Evolutionary conservation across 2,888 invertebrate species (phyloP).

Genomic region (Toxonevra muliebris): DNA sequence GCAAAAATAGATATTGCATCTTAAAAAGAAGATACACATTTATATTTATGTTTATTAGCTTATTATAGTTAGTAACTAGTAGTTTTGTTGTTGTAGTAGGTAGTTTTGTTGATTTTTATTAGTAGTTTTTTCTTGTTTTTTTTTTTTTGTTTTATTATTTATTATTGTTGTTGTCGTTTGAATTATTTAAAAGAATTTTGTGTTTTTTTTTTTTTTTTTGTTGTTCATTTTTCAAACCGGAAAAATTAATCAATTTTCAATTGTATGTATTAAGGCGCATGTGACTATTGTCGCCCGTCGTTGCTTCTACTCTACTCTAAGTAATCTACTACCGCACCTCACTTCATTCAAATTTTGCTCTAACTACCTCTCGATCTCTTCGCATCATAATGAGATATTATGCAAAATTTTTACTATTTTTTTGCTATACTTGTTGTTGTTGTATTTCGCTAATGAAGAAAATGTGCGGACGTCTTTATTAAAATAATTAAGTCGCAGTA

Average conservation of each 20-base stretch:
- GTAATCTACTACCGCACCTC: not conserved
- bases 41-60: not conserved
- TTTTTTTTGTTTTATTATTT: slow-evolving; percentile 1
- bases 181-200: not conserved
- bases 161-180: slow-evolving; percentile 2
- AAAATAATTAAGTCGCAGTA: slow-evolving; percentile 53
- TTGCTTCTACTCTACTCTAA: not conserved
- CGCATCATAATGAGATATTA: slow-evolving; percentile 54
- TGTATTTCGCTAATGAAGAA: slow-evolving; percentile 28
- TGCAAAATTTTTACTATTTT: slow-evolving; percentile 48
- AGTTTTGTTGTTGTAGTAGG: slow-evolving; percentile 1
- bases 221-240: slow-evolving; percentile 47
- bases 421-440: not conserved
- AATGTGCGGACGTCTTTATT: slow-evolving; percentile 55
- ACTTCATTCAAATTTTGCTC: too few species aligned
- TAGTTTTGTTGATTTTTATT: slow-evolving; percentile 1
- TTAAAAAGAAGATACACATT: not conserved
- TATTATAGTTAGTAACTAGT: not conserved
- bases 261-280: slow-evolving; percentile 31
- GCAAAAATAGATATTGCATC: not conserved
- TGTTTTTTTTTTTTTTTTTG: not conserved
- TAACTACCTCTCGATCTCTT: not conserved
- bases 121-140: not conserved
- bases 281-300: not conserved
- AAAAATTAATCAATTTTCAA: slow-evolving; percentile 61